Evolutionary conservation across 2,113 vertebrate genomes (phyloP), one percentile per base, ranked within the genome.

Genomic region (Triplophysa siluroides): DNA sequence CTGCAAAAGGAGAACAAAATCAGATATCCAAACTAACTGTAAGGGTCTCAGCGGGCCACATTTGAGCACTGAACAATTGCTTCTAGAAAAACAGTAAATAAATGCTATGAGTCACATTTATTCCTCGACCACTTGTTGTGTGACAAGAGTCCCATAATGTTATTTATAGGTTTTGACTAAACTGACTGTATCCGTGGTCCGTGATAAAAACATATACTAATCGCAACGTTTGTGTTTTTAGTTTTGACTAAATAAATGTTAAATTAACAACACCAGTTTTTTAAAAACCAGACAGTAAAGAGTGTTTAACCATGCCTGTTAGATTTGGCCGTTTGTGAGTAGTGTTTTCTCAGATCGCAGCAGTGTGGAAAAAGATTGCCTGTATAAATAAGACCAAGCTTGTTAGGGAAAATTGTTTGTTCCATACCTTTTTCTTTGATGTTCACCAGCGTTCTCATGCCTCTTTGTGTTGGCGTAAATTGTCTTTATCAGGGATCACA

Each of bases 1-100:
- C 81, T 72, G 38, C 65, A 78, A 84, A 86, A 84, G 76, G 71
- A 84, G 83, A 84, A 86, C 70, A 76, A 84, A 78, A 77, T 85
- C 68, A 78, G 56, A 83, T 76, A 78, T 84, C 83, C 80, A 83
- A 75, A 65, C 74, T 71, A 70, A 73, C 84, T 64, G 78, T 65
- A 65, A 74, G 33, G 58, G 75, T 58, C 81, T 80, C 45, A 56
- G 58, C 7, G 66, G 67, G 73, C 45, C 47, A 78, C 4, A 29
- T 58, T 41, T 63, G 50, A 78, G 41, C 64, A 52, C 74, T 58
- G 11, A 80, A 67, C 52, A 45, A 74, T 18, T 18, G 1, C 72
- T 29, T 8, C 16, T 14, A 47, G 33, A 71, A 6, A 69, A 43
- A 72, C 79, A 67, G 76, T 63, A 80, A 83, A 45, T 24, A 24